Evolutionary conservation across 2,113 vertebrate species (phyloP).

Genomic region (Zosterops borbonicus): DNA sequence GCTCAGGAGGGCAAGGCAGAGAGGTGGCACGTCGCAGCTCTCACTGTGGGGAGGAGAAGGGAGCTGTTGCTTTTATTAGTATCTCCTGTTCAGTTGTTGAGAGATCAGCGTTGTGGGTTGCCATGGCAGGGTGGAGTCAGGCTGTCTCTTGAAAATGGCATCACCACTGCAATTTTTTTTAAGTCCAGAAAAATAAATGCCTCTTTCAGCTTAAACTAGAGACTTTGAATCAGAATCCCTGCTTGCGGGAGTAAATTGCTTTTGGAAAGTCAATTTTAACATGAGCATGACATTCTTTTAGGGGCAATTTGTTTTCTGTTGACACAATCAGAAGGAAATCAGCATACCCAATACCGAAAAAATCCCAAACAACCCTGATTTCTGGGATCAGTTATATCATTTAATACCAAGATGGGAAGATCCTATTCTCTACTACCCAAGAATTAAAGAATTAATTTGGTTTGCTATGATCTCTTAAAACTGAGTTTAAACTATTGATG

Average conservation of each 20-base stretch:
- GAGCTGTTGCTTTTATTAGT: background rate
- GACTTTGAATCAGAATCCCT: background rate
- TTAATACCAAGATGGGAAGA: background rate
- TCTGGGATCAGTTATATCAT: background rate
- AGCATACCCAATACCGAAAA: background rate
- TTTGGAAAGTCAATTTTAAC: constrained; percentile 58
- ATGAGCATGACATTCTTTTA: background rate
- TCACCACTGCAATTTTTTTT: background rate
- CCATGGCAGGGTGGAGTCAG: background rate
- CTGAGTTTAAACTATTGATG: constrained; percentile 37
- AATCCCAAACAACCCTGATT: background rate
- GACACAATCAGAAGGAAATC: background rate
- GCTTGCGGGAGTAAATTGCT: constrained; percentile 25
- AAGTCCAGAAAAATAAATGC: background rate
- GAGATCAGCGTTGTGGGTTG: background rate
- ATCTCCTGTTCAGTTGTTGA: background rate
- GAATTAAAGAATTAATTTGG: constrained; percentile 71
- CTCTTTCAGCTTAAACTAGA: constrained; percentile 48
- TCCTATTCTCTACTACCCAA: constrained; percentile 36
- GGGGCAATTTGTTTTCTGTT: background rate
- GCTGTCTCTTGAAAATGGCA: background rate
- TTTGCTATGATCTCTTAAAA: constrained; percentile 58
- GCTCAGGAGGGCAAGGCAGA: background rate
- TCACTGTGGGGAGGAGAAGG: background rate
- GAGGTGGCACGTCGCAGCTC: background rate